These are phyloP conservation scores for Opisthocomus hoazin DNA, from an alignment of 2,113 vertebrate species.

Conservation along the genomic window DNA sequence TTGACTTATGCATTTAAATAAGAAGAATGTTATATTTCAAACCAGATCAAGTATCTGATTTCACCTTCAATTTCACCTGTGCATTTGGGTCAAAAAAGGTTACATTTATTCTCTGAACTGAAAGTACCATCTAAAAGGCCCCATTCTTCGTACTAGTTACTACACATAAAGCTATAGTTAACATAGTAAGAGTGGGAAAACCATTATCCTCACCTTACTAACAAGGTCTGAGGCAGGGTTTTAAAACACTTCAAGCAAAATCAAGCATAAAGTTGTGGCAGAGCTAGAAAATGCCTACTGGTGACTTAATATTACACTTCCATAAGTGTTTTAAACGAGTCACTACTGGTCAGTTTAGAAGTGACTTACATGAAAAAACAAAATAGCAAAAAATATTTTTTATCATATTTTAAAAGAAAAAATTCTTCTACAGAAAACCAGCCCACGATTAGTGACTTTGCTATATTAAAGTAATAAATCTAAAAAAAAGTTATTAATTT, in stretches of 20 bases:
- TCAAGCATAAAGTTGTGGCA: background rate
- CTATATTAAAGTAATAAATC: constrained; percentile 1
- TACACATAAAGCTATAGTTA: background rate
- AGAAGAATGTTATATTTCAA: background rate
- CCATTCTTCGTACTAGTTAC: background rate
- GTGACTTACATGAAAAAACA: background rate
- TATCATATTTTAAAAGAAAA: background rate
- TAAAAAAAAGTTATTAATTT: background rate
- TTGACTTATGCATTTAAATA: background rate
- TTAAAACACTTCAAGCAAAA: background rate
- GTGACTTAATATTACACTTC: background rate
- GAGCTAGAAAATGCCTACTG: background rate
- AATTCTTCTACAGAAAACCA: background rate
- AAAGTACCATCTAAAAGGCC: background rate
- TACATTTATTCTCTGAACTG: background rate
- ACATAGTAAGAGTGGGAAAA: background rate
- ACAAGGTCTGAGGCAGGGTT: background rate
- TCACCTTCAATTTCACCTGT: background rate
- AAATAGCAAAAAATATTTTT: background rate
- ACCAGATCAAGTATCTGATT: background rate
- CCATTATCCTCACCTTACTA: background rate
- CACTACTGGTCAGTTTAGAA: background rate
- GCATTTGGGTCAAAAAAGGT: background rate
- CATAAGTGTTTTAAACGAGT: background rate
- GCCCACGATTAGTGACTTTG: background rate